These are phyloP conservation scores for Protophormia terraenovae DNA, from an alignment of 2,888 invertebrate species.

Conservation along the genomic window DNA sequence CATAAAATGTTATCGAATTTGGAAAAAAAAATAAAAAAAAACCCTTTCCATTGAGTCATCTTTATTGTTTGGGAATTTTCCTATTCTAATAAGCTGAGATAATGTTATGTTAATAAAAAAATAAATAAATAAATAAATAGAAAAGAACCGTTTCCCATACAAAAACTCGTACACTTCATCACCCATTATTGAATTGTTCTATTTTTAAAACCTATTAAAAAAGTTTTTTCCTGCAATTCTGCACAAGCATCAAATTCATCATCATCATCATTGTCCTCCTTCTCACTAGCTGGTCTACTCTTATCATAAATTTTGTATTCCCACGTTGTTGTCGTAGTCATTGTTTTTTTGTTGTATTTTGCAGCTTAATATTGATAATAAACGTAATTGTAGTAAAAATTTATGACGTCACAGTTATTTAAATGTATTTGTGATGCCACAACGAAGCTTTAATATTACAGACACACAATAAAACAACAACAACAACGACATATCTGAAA, in stretches of 20 bases:
- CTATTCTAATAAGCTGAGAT: not conserved
- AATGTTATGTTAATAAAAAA: too few species aligned
- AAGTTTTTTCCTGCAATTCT: constrained; percentile 45
- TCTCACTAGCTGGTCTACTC: not conserved
- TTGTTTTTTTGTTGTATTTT: not conserved
- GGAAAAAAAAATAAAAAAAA: not conserved
- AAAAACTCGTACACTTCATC: not conserved
- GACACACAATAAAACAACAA: not conserved
- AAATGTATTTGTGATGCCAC: not conserved
- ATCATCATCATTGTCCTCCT: not conserved
- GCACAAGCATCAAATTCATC: constrained; percentile 28
- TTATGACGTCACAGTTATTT: constrained; percentile 62
- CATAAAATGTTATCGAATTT: not conserved
- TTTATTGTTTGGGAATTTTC: not conserved
- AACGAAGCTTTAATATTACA: constrained; percentile 48
- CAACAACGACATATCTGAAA: not conserved
- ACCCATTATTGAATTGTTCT: constrained; percentile 6
- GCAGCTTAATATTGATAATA: constrained; percentile 4
- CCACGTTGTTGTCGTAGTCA: not conserved
- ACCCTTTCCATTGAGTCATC: not conserved
- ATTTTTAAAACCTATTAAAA: constrained; percentile 13
- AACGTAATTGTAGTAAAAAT: constrained; percentile 33
- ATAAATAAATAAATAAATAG: not conserved
- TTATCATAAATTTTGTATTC: constrained; percentile 6
- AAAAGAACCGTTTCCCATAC: not conserved